Evolutionary conservation across 2,113 vertebrate genomes (phyloP).

Genomic region (Vidua macroura): DNA sequence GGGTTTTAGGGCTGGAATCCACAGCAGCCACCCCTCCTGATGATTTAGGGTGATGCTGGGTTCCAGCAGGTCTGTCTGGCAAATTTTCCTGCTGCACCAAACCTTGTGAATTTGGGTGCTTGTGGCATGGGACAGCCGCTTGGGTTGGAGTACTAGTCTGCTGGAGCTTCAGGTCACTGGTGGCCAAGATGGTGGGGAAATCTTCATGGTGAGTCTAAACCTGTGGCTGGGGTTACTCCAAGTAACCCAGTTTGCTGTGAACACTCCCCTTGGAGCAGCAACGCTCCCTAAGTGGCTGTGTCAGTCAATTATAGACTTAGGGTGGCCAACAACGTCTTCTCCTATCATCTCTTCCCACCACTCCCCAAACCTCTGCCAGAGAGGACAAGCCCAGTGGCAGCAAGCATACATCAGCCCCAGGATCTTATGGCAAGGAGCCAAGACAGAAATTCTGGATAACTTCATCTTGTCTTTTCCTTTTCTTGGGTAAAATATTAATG

Average conservation of each 20-base stretch:
- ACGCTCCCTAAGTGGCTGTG: neutral
- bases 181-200: neutral
- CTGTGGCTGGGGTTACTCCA: neutral
- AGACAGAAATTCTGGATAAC: neutral
- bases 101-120: neutral
- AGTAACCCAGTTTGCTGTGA: neutral
- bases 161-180: neutral
- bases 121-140: rapidly evolving
- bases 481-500: neutral
- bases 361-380: constrained; percentile 36
- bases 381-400: constrained; percentile 16
- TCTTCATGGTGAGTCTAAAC: neutral
- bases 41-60: neutral
- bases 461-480: neutral
- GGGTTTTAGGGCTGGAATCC: neutral
- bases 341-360: constrained; percentile 19
- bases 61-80: neutral
- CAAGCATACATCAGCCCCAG: neutral
- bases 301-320: constrained; percentile 23
- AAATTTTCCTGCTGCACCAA: neutral
- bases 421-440: neutral
- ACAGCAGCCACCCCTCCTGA: neutral
- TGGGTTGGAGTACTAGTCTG: neutral
- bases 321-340: neutral
- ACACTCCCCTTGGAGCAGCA: neutral